A percentile compares a stretch with the other conserved stretches of the same genome.
Conservation (phyloP, 1,140 invertebrate genomes). For the Atta cephalotes region DNA sequence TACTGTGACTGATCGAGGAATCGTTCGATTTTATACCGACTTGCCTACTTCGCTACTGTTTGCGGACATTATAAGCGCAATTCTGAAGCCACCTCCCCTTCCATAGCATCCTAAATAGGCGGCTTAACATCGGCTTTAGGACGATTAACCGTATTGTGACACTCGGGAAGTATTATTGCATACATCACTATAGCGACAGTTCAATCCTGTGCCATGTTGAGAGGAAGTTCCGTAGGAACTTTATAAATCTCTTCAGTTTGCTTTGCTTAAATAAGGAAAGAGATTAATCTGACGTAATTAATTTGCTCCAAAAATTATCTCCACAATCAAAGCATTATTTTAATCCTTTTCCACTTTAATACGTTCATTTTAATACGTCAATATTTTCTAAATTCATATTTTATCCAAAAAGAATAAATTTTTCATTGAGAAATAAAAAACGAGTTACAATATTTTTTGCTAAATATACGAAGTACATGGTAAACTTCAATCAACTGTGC, state of each 20-base stretch:
- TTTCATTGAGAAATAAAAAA: background rate
- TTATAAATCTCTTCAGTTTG: background rate
- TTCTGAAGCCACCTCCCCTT: conserved; percentile 34
- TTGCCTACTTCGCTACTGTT: conserved; percentile 73
- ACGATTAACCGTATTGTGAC: conserved; percentile 52
- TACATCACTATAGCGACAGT: conserved; percentile 61
- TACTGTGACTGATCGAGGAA: conserved; percentile 76
- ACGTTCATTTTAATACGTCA: no score
- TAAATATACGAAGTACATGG: background rate
- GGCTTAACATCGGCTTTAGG: conserved; percentile 1
- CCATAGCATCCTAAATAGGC: background rate
- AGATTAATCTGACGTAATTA: background rate
- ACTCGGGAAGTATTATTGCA: conserved; percentile 10
- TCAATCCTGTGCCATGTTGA: background rate
- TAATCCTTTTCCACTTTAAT: background rate
- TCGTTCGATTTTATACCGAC: conserved; percentile 80
- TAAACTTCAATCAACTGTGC: background rate
- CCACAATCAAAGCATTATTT: background rate
- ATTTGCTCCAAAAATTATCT: background rate
- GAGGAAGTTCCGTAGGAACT: conserved; percentile 10
- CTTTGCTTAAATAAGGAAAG: background rate
- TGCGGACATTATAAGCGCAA: conserved; percentile 6
- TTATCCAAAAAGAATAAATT: background rate
- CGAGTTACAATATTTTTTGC: background rate
- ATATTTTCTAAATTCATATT: background rate